These are phyloP conservation scores for Synanthedon tipuliformis DNA, from an alignment of 2,888 invertebrate genomes.

Conservation along the genomic window DNA sequence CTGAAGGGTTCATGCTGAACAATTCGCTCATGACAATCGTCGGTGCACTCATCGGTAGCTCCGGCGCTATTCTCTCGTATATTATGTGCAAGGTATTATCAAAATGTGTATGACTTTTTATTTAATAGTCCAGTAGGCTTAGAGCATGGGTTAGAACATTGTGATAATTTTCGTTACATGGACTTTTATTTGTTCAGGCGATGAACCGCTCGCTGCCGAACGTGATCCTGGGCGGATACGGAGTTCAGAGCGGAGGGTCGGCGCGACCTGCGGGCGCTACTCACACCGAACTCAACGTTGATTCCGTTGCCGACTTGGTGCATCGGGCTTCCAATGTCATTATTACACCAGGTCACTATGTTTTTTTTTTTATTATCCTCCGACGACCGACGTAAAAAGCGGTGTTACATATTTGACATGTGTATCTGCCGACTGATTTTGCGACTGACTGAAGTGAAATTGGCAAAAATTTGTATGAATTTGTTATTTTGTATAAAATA, in stretches of 20 bases:
- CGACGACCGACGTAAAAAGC: too few species aligned
- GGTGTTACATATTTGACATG: too few species aligned
- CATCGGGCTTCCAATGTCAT: conserved; percentile 84
- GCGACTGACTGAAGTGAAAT: too few species aligned
- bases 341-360: conserved; percentile 78
- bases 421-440: too few species aligned
- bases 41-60: conserved; percentile 90
- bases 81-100: conserved; percentile 88
- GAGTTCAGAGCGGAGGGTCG: conserved; percentile 80
- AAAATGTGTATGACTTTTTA: too few species aligned
- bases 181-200: conserved; percentile 49
- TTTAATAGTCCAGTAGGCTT: too few species aligned
- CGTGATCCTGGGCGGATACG: conserved; percentile 90
- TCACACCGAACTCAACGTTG: conserved; percentile 83
- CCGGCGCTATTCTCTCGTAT: conserved; percentile 91
- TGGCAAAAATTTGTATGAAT: too few species aligned
- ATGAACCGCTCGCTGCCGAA: conserved; percentile 88
- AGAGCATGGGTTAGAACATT: too few species aligned
- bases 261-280: conserved; percentile 83
- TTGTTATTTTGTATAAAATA: too few species aligned
- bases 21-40: conserved; percentile 93
- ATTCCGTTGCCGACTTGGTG: conserved; percentile 81
- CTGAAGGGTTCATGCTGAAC: conserved; percentile 94
- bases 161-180: too few species aligned
- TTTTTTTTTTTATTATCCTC: too few species aligned